Evolutionary conservation across 1,140 invertebrate genomes (phyloP).

Genomic region (Teleopsis dalmanni): DNA sequence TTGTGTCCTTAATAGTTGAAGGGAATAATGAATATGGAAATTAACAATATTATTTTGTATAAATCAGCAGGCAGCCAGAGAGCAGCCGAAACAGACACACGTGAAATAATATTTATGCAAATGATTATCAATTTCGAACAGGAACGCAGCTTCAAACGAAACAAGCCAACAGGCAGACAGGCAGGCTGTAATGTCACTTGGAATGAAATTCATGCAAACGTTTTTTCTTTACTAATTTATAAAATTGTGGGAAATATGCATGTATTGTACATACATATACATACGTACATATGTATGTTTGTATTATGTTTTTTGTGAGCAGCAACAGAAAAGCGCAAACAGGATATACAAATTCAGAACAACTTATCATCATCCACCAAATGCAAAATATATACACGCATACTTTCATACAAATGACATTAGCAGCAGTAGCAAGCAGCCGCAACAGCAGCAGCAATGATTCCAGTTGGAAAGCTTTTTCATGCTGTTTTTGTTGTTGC

Average conservation of each 20-base stretch:
- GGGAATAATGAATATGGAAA: no score
- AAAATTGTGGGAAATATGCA: background rate
- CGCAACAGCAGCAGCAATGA: no score
- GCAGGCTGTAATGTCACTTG: background rate
- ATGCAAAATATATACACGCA: background rate
- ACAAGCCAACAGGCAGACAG: background rate
- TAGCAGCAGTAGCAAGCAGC: background rate
- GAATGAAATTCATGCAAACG: no score
- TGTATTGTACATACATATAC: background rate
- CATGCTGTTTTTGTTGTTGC: no score
- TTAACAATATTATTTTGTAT: background rate
- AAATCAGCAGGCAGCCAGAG: no score
- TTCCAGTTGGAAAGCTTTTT: no score
- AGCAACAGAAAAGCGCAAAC: background rate
- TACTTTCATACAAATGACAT: background rate
- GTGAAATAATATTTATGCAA: conserved; percentile 15
- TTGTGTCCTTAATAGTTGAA: no score
- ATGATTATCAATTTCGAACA: conserved; percentile 19
- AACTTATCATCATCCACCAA: no score
- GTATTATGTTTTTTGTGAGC: background rate
- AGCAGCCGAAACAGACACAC: conserved; percentile 7
- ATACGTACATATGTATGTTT: background rate
- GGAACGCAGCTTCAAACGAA: conserved; percentile 9
- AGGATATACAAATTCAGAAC: background rate
- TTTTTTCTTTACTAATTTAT: background rate